Evolutionary conservation across 2,797 vertebrate genomes (phyloP), one percentile per base, ranked within the genome.

Genomic region (Discoglossus pictus): DNA sequence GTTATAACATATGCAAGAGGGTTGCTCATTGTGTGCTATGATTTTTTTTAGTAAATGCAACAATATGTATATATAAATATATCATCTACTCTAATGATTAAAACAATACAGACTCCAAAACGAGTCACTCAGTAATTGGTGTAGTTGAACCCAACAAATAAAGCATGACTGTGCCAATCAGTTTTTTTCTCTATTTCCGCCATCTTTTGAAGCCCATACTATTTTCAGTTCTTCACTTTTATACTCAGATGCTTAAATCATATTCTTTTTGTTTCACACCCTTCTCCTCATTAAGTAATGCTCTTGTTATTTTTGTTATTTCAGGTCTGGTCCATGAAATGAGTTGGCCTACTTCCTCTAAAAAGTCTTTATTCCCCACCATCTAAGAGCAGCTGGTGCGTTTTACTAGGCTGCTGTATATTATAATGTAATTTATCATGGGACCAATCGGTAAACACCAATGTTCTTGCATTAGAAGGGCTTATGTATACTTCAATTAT

Each of bases 201-300:
- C 48, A 53, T 63, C 48, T 53, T 47, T 24, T 53, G 38, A 34
- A 63, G 47, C 31, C 36, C 47, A 63, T 52, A 63, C 48, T 38
- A 63, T 52, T 63, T 63, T 63, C 61, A 63, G 47, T 47, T 53
- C 61, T 43, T 38, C 36, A 17, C 23, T 31, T 53, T 27, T 20
- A 63, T 63, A 63, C 43, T 47, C 47, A 52, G 47, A 52, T 61
- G 59, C 59, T 43, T 63, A 63, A 52, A 53, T 63, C 43, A 63
- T 63, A 47, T 42, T 47, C 38, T 63, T 53, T 52, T 63, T 52
- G 52, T 63, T 63, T 24, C n/a, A 35, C 40, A 38, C 38, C 23
- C 42, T 52, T 47, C 42, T 52, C 42, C 8, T 63, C 47, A 31
- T 63, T 24, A 52, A 42, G 31, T 34, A 16, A 42, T 17, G 35